Percentiles rank a stretch among this genome's conserved stretches.
phyloP scores from a whole-genome alignment of 2,113 vertebrate genomes.

The Hippolais icterina region DNA sequence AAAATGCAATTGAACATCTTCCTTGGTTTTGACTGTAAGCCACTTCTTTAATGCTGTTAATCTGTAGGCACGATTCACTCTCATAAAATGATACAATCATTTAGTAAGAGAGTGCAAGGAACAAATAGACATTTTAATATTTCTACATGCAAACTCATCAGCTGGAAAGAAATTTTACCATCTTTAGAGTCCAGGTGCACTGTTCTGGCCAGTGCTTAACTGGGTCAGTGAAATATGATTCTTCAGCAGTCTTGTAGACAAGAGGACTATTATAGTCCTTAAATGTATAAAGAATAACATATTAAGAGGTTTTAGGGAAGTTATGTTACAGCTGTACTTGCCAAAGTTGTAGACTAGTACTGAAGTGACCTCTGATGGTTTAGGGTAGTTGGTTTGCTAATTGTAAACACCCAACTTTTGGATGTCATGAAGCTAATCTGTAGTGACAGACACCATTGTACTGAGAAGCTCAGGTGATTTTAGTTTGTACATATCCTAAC shows the following conservation, averaged over 20 bases:
- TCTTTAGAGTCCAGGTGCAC: neutral
- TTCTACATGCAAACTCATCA: neutral
- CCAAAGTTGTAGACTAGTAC: neutral
- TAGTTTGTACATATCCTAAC: neutral
- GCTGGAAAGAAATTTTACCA: neutral
- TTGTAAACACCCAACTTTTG: neutral
- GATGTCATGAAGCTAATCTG: neutral
- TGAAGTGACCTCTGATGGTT: neutral
- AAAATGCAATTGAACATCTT: neutral
- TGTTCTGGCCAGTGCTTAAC: neutral
- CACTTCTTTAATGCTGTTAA: neutral
- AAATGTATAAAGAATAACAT: neutral
- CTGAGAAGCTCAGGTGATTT: neutral
- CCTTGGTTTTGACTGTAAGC: neutral
- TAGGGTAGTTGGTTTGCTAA: neutral
- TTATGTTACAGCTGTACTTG: neutral
- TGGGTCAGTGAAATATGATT: neutral
- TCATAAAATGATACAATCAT: neutral
- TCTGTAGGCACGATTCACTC: neutral
- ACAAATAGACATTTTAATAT: neutral
- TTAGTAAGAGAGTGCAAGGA: neutral
- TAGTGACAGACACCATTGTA: neutral
- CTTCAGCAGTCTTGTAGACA: neutral
- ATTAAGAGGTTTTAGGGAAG: neutral
- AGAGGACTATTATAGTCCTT: neutral